Base-by-base conservation (phyloP, 2,888 invertebrate species). In the Megaustenia siamemsis region DNA sequence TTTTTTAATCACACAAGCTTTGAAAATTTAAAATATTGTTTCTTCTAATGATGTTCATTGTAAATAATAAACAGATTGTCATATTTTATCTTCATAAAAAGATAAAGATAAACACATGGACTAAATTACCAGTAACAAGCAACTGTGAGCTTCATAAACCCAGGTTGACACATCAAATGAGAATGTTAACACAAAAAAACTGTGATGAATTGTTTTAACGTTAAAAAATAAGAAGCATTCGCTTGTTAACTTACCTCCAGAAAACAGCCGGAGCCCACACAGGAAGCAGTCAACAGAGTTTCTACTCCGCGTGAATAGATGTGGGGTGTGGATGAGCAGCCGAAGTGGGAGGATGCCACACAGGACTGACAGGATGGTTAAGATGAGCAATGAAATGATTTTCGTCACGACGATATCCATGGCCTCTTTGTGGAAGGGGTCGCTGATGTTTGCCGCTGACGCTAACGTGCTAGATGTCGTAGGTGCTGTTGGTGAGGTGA, bases 391-490 rank as follows among this genome's bases (percentile, higher is more conserved):
- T n/a, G 90, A 89, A 56, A 92, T 88, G 68, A 92, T 91, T 84
- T 92, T 92, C 56, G 91, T 91, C 68, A 91, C 91, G 18, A 92
- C 91, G 69, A 91, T 90, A 86, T 92, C 91, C 91, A 92, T 91
- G 73, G 90, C 82, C 49, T 82, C 82, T 35, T 73, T 49, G 45
- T 60, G 82, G 38, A 68, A 6, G 32, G 66, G 24, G 24, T 76
- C 35, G 40, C 76, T 82, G 45, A 76, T 45, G 66, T 40, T 66
- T 3, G 24, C 24, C 24, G 49, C 63, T 45, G 45, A 24, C 24
- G 43, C 5, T 3, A 35, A 12, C 0, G 68, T 63, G 18, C 38
- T 28, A 8, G 60, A 21, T 43, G 82, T 56, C 5, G 80, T 28
- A 24, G 80, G 0, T 35, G 63, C 35, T 32, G 69, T 71, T 3